Evolutionary conservation across 2,888 invertebrate species (phyloP).

Genomic region (Stenichneumon culpator): DNA sequence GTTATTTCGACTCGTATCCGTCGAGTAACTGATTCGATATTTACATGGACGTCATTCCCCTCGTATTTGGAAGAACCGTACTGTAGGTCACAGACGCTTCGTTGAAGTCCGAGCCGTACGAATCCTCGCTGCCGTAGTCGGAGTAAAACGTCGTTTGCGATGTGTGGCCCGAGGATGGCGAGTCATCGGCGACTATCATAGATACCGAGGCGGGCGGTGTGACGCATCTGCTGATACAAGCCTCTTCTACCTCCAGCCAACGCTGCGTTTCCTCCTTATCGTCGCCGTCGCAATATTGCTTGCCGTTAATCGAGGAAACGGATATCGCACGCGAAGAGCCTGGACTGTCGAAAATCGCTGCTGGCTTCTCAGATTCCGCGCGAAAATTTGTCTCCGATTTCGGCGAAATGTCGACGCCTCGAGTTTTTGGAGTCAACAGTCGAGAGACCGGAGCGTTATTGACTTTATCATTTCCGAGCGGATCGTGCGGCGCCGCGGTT

Average conservation of each 20-base stretch:
- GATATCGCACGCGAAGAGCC: constrained; percentile 65
- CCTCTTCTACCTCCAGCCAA: constrained; percentile 64
- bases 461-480: not conserved
- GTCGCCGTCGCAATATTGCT: not conserved
- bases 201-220: constrained; percentile 69
- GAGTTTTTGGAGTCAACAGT: not conserved
- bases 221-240: constrained; percentile 47
- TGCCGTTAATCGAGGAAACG: not conserved
- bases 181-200: constrained; percentile 48
- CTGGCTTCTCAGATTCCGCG: not conserved
- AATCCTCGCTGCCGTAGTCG: constrained; percentile 46
- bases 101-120: constrained; percentile 31
- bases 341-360: constrained; percentile 58
- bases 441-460: not conserved
- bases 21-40: not conserved
- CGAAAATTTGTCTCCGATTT: constrained; percentile 2
- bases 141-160: constrained; percentile 45
- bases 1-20: constrained; percentile 17
- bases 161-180: constrained; percentile 11
- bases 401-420: not conserved
- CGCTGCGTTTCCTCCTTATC: constrained; percentile 58
- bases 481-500: not conserved
- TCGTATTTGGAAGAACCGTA: not conserved
- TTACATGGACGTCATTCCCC: constrained; percentile 43
- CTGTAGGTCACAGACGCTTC: not conserved